phyloP scores from a whole-genome alignment of 1,140 invertebrate species.

The Drosophila parabipectinata region DNA sequence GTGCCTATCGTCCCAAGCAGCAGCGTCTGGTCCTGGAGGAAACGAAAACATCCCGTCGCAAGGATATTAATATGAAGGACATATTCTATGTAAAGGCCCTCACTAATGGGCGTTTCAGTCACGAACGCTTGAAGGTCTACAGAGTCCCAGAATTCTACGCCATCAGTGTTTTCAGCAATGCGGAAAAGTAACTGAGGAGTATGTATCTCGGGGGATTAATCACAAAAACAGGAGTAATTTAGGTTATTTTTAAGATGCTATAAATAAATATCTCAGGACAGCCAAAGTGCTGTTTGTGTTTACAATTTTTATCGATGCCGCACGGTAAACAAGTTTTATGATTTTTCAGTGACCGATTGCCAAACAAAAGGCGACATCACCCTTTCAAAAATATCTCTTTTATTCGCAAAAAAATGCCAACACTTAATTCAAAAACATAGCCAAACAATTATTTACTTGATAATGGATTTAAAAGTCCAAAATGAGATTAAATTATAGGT shows the following conservation, averaged over 20 bases:
- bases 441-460: neutral
- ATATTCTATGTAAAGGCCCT: slow-evolving; percentile 78
- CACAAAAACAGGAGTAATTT: slow-evolving; percentile 49
- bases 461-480: neutral
- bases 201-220: slow-evolving; percentile 8
- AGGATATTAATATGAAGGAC: slow-evolving; percentile 62
- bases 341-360: neutral
- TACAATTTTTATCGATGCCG: slow-evolving; percentile 25
- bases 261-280: slow-evolving; percentile 70
- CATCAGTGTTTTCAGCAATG: slow-evolving; percentile 75
- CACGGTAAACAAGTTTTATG: slow-evolving; percentile 1
- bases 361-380: neutral
- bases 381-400: neutral
- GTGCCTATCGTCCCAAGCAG: slow-evolving; percentile 66
- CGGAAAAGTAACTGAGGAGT: slow-evolving; percentile 31
- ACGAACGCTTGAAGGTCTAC: slow-evolving; percentile 74
- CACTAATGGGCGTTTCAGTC: slow-evolving; percentile 73
- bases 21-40: slow-evolving; percentile 48
- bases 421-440: too few relatives aligned
- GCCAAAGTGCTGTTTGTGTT: slow-evolving; percentile 32
- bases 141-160: slow-evolving; percentile 78
- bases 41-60: slow-evolving; percentile 27
- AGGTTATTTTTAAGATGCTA: slow-evolving; percentile 70
- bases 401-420: neutral
- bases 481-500: neutral